Base-by-base conservation (phyloP, 92 coral and sea anemone species). In the Porites cylindrica region DNA sequence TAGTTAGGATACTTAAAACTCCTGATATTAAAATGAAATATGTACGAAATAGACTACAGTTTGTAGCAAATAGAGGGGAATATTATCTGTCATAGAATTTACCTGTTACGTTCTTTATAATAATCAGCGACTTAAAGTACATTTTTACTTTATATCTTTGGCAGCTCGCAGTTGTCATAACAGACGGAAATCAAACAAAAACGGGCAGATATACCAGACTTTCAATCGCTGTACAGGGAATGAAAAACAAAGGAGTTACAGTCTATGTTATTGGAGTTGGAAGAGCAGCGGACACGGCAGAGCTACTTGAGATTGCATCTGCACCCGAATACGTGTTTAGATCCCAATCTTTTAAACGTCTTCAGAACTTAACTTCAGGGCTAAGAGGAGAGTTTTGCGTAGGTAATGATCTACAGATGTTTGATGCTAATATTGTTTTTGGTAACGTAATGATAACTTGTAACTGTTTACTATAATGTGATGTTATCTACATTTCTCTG, bases 231-330 rank as follows among this genome's bases (percentile, higher is more conserved):
- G 88, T 91, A 4, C 82, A 26, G 14, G 76, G 69, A n/a, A 58
- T 91, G 0, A 91, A 91, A 75, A 53, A 79, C 43, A 91, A 91
- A 75, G 92, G 92, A 1, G 94, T 88, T 8, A 43, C 82, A 7
- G 87, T 91, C 43, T 91, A 77, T 20, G 79, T 84, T 43, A 51
- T 91, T 52, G 94, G 94, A n/a, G 87, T 91, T 65, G 94, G 94
- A 10, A 88, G 38, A 3, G 74, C 51, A 8, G 92, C 86, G 8
- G 79, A 82, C 18, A 68, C 20, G 8, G 56, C 70, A 7, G 94
- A 91, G 78, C 89, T 91, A 9, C 70, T 83, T 26, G 88, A 88
- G 67, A 88, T 91, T 10, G 92, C 95, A n/a, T 82, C 86, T 1
- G 12, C 23, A n/a, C n/a, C 77, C 3, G 78, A 77, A 8, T 54